These are phyloP conservation scores for Corella eumyota DNA, from an alignment of 23 tunicate genomes.

Conservation along the genomic window DNA sequence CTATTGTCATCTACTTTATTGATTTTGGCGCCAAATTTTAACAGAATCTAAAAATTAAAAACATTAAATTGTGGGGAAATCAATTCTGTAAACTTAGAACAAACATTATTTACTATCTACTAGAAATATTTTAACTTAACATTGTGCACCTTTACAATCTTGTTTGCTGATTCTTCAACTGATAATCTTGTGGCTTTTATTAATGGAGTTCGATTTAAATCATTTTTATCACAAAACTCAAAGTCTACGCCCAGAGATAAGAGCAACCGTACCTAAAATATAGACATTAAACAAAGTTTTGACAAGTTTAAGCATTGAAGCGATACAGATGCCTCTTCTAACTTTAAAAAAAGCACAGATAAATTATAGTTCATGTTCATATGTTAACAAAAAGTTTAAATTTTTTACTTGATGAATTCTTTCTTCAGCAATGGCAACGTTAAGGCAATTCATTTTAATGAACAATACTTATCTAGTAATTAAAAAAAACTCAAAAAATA, in stretches of 20 bases:
- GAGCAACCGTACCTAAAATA: slow-evolving; percentile 65
- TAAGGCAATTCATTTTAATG: slow-evolving; percentile 68
- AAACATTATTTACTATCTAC: no score
- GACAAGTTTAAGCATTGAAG: no score
- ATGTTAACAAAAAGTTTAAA: no score
- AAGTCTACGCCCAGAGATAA: slow-evolving; percentile 51
- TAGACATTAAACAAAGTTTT: no score
- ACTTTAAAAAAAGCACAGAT: no score
- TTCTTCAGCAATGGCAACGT: slow-evolving; percentile 70
- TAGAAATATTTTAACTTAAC: no score
- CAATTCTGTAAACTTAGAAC: no score
- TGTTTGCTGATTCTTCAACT: slow-evolving; percentile 52
- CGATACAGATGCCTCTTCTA: no score
- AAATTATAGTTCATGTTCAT: no score
- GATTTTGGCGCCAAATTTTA: slow-evolving; percentile 43
- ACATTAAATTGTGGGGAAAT: no score
- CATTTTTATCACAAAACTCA: slow-evolving; percentile 57
- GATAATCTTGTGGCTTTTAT: slow-evolving; percentile 39
- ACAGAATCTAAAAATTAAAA: slow-evolving; percentile 53
- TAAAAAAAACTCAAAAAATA: no score
- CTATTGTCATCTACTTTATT: slow-evolving; percentile 44
- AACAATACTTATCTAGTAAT: no score
- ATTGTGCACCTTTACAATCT: slow-evolving; percentile 39
- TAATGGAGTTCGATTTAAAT: slow-evolving; percentile 66
- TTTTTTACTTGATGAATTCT: slow-evolving; percentile 86